Evolutionary conservation across 1,140 invertebrate genomes (phyloP).

Genomic region (Venustaconcha ellipsiformis): DNA sequence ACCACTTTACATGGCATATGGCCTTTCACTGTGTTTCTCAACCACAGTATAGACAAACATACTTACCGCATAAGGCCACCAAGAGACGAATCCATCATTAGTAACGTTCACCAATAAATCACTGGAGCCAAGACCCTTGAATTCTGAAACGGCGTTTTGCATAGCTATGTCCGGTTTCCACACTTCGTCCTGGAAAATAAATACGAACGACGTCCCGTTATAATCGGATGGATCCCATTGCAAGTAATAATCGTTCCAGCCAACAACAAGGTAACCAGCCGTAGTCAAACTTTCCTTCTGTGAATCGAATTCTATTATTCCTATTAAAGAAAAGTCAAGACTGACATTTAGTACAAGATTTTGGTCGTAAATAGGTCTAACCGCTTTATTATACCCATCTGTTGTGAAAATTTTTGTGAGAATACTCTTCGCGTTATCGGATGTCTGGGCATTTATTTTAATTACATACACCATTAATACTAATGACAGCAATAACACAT

Average conservation of each 20-base stretch:
- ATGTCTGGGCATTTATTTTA: no score
- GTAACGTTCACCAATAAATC: slow-evolving; percentile 1
- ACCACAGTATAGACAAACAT: background rate
- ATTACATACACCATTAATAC: no score
- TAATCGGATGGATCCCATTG: slow-evolving; percentile 2
- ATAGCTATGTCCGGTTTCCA: slow-evolving; percentile 18
- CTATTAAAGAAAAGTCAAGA: background rate
- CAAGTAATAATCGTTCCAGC: slow-evolving; percentile 1
- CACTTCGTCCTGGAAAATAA: background rate
- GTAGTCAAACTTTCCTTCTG: background rate
- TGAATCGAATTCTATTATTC: background rate
- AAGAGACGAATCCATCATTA: background rate
- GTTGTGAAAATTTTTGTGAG: no score
- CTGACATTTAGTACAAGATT: background rate
- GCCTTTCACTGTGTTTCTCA: no score
- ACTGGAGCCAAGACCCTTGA: slow-evolving; percentile 5
- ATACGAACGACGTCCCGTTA: background rate
- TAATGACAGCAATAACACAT: no score
- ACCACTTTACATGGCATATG: no score
- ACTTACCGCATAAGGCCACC: slow-evolving; percentile 13
- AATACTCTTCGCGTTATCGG: no score
- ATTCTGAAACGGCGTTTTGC: slow-evolving; percentile 8
- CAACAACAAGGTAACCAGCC: background rate
- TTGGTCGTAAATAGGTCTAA: no score
- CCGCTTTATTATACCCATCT: no score